Evolutionary conservation across 2,888 invertebrate genomes (phyloP).

Genomic region (Polymixis flavicincta): DNA sequence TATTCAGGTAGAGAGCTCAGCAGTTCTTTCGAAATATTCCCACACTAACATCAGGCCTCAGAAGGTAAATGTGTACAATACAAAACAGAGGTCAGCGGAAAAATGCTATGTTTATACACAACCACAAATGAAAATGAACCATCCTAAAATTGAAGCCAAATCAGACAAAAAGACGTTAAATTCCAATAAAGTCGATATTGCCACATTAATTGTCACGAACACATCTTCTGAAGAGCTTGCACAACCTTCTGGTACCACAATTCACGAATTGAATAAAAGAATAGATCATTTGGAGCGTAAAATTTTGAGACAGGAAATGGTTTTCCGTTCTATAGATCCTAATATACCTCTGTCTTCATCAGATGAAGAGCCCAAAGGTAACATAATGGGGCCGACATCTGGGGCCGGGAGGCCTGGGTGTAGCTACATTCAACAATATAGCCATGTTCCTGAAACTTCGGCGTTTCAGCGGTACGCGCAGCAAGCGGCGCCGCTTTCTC

Average conservation of each 20-base stretch:
- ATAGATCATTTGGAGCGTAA: constrained; percentile 82
- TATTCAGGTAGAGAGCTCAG: constrained; percentile 72
- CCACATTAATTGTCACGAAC: constrained; percentile 77
- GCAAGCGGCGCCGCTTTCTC: constrained; percentile 80
- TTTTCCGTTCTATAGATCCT: constrained; percentile 81
- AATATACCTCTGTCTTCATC: constrained; percentile 80
- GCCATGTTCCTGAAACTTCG: constrained; percentile 85
- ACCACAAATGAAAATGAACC: constrained; percentile 78
- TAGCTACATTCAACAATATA: constrained; percentile 87
- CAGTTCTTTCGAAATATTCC: constrained; percentile 73
- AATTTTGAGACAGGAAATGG: constrained; percentile 84
- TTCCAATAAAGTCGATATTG: constrained; percentile 78
- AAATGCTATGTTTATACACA: constrained; percentile 82
- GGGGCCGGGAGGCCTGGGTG: constrained; percentile 78
- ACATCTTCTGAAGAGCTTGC: constrained; percentile 76
- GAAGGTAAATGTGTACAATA: constrained; percentile 70
- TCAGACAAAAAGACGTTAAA: constrained; percentile 68
- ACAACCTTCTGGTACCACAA: constrained; percentile 66
- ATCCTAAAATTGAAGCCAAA: constrained; percentile 75
- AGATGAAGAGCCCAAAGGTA: constrained; percentile 79
- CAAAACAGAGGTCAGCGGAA: constrained; percentile 74
- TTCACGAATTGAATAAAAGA: constrained; percentile 78
- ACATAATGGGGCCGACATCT: constrained; percentile 72
- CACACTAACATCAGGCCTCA: constrained; percentile 63
- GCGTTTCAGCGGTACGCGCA: constrained; percentile 86